phyloP scores from a whole-genome alignment of 2,797 vertebrate species.

The Rhodeus uyekii region DNA sequence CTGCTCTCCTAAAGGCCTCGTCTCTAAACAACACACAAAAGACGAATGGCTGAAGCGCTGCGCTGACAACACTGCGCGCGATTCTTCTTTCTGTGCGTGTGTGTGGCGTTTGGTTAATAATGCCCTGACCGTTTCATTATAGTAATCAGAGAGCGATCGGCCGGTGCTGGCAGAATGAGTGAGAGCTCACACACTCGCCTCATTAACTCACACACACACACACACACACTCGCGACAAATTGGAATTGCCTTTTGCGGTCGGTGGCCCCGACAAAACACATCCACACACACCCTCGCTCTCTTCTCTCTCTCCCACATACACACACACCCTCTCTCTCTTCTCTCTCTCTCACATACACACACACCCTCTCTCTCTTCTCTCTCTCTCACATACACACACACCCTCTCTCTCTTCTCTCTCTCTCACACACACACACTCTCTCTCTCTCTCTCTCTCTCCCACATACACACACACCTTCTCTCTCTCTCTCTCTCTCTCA shows the following conservation, averaged over 20 bases:
- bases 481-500: too few relatives aligned
- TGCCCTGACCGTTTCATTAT: slow-evolving; percentile 85
- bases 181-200: slow-evolving; percentile 78
- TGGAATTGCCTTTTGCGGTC: slow-evolving; percentile 77
- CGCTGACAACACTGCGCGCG: slow-evolving; percentile 46
- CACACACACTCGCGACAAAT: slow-evolving; percentile 71
- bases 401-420: too few relatives aligned
- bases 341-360: too few relatives aligned
- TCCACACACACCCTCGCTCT: not conserved
- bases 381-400: too few relatives aligned
- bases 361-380: too few relatives aligned
- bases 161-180: slow-evolving; percentile 82
- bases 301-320: not conserved
- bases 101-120: slow-evolving; percentile 81
- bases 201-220: slow-evolving; percentile 78
- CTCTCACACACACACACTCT: too few relatives aligned
- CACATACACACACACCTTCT: too few relatives aligned
- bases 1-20: slow-evolving; percentile 12
- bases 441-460: too few relatives aligned
- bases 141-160: slow-evolving; percentile 84
- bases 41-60: slow-evolving; percentile 51
- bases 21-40: slow-evolving; percentile 30
- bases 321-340: too few relatives aligned
- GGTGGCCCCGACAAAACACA: slow-evolving; percentile 48
- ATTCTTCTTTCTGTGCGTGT: slow-evolving; percentile 54